A percentile compares a stretch with the other conserved stretches of the same genome.
Evolutionary conservation across 2,888 invertebrate species (phyloP).

Genomic region (Acleris literana): DNA sequence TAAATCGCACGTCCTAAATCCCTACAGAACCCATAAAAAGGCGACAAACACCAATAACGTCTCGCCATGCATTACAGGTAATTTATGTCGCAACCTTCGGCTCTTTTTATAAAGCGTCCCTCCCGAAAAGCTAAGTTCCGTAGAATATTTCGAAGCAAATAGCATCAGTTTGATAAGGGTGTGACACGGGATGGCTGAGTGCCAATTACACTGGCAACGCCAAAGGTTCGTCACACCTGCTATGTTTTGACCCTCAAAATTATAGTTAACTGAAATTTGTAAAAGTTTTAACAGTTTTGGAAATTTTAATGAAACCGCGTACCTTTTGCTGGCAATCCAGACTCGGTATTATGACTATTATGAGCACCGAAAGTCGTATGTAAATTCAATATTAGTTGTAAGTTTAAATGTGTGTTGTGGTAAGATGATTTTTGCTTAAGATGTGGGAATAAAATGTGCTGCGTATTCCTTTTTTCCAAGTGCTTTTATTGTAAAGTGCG

Average conservation of each 20-base stretch:
- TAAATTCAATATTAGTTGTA: no score
- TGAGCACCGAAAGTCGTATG: no score
- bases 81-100: conserved; percentile 24
- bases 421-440: no score
- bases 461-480: no score
- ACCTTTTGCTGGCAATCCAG: neutral
- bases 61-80: conserved; percentile 23
- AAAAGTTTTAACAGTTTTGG: conserved; percentile 20
- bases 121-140: conserved; percentile 43
- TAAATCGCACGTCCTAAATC: neutral
- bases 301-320: conserved; percentile 28
- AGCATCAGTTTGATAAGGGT: conserved; percentile 68
- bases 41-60: conserved; percentile 15
- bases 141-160: conserved; percentile 61
- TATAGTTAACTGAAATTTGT: conserved; percentile 32
- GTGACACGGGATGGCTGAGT: conserved; percentile 64
- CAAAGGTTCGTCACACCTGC: conserved; percentile 36
- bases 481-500: no score
- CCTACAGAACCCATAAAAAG: neutral
- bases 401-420: no score
- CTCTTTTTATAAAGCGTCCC: conserved; percentile 26
- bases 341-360: no score
- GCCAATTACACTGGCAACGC: conserved; percentile 61
- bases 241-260: conserved; percentile 27
- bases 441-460: no score